phyloP scores from a whole-genome alignment of 2,113 vertebrate species.

The Tauraco erythrolophus region DNA sequence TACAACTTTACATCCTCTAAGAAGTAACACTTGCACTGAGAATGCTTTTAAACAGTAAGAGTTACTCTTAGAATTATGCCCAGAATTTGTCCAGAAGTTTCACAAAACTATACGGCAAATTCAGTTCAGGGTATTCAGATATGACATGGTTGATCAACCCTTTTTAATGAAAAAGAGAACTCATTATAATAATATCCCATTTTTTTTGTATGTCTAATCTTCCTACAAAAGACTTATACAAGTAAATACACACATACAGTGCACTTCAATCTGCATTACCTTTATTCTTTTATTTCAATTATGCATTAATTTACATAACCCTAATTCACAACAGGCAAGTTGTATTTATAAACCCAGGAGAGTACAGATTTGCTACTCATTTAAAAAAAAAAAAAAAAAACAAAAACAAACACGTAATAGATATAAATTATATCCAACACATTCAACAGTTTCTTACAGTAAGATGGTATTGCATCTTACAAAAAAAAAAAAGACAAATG shows the following conservation, averaged over 20 bases:
- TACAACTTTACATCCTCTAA: neutral
- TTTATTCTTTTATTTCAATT: neutral
- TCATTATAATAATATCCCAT: neutral
- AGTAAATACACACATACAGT: neutral
- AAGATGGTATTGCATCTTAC: neutral
- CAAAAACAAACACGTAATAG: neutral
- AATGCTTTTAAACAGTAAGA: neutral
- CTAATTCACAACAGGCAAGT: neutral
- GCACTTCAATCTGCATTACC: neutral
- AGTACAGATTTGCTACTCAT: neutral
- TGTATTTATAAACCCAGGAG: neutral
- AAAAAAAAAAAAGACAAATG: neutral
- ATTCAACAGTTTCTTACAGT: neutral
- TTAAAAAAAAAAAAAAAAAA: neutral
- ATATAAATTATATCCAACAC: neutral
- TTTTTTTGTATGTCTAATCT: neutral
- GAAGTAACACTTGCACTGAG: neutral
- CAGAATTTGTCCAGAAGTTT: neutral
- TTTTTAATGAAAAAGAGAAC: neutral
- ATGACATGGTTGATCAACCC: neutral
- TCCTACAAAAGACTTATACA: neutral
- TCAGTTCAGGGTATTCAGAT: neutral
- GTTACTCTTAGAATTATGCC: neutral
- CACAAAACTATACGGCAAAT: neutral
- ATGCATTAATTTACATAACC: neutral